Evolutionary conservation across 2,888 invertebrate species (phyloP), one percentile per base, ranked within the genome.

Genomic region (Anagyrus pseudococci): DNA sequence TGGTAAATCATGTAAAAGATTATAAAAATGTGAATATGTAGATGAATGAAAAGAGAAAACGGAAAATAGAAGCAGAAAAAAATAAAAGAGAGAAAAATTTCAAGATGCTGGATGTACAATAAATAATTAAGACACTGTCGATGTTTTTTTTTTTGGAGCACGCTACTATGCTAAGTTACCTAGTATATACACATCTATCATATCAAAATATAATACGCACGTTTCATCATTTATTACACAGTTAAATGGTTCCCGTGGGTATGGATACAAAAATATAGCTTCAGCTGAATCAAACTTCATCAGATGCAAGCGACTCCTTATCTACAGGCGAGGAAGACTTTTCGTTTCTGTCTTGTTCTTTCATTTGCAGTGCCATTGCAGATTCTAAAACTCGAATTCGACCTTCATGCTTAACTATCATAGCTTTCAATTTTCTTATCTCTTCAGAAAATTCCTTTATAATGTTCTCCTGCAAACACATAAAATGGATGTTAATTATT

Each of bases 401-500:
- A 72, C 93, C 94, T 83, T 96, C 96, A 77, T 96, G 96, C 77
- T 95, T 95, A 25, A 96, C 92, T 71, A 96, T 93, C 81, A 96
- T 93, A n/a, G 94, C 92, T 77, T 96, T 96, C 69, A 96, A 83
- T 80, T 94, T 94, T 62, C 94, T 88, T 72, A 96, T 94, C 82
- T 95, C 95, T 77, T 95, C 94, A 43, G 90, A 88, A 71, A 94
- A 87, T 77, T 94, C 94, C 72, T 93, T 92, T 19, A 94, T 83
- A 69, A 91, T 88, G 71, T 90, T 90, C 69, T 90, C 89, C 90
- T 88, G 76, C 7, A 77, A 74, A 61, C 66, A 22, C 25, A 6
- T 48, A 15, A 40, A 44, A 29, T 15, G 8, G 25, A 55, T 6
- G 22, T 46, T 46, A 37, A 13, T 37, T 8, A 4, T 8, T 4